Percentiles rank a stretch among this genome's conserved stretches.
Conservation (phyloP, 2,888 invertebrate species). For the Resseliella maxima region DNA sequence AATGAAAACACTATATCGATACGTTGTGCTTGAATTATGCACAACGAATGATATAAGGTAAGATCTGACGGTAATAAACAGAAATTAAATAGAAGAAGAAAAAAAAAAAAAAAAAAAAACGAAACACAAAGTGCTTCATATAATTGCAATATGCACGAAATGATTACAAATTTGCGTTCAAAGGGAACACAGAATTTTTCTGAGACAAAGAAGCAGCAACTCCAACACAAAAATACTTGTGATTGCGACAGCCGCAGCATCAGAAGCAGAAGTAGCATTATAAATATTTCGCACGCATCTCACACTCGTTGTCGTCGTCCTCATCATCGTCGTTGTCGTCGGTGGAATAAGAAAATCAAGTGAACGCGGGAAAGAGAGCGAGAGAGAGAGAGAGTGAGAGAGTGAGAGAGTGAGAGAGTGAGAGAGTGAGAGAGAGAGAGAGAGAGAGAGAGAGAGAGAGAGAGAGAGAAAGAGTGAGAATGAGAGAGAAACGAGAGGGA, state of each 20-base stretch:
- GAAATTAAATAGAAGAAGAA: constrained; percentile 20
- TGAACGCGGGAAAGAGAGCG: too few species aligned
- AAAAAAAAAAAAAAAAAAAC: too few species aligned
- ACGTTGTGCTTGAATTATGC: background rate
- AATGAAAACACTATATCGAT: background rate
- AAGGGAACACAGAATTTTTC: background rate
- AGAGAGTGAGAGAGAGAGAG: background rate
- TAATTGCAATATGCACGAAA: constrained; percentile 51
- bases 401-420: background rate
- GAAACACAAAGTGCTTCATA: background rate
- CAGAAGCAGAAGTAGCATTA: too few species aligned
- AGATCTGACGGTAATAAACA: background rate
- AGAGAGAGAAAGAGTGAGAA: background rate
- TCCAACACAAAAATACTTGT: too few species aligned
- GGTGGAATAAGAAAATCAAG: too few species aligned
- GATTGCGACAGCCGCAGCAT: too few species aligned
- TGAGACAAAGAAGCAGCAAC: too few species aligned
- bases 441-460: background rate
- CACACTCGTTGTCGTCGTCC: too few species aligned
- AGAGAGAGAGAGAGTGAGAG: too few species aligned
- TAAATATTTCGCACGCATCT: too few species aligned
- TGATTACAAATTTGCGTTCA: constrained; percentile 17
- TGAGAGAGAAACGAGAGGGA: background rate
- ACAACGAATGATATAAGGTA: background rate
- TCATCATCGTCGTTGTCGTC: too few species aligned